Base-by-base conservation (phyloP, 2,888 invertebrate genomes). In the Masnerella sp. region DNA sequence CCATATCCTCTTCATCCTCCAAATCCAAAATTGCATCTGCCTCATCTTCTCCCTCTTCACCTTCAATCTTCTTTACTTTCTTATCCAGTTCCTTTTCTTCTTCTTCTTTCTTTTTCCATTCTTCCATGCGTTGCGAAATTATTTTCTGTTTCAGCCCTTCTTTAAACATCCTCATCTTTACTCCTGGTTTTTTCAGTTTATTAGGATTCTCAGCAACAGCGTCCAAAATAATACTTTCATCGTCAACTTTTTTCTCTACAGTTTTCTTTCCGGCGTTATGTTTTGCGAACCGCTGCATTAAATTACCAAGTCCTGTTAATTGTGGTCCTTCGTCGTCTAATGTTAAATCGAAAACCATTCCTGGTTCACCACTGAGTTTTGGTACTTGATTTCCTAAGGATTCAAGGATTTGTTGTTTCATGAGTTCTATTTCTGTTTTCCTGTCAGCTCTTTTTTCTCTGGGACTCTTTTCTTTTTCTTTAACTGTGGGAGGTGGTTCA, bases 251-350 rank as follows among this genome's bases (percentile, higher is more conserved):
- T 2, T 42, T 38, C 12, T 43, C 5, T 30, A 49, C 1, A 4
- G 2, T 40, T 56, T 43, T 5, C 61, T 28, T 9, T 40, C 30
- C 1, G 25, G 7, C 8, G 67, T 12, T 25, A 5, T 67, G 79
- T 95, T 95, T 81, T 30, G 51, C 92, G 83, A 94, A 93, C 74
- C 94, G 89, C 77, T 94, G 90, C 84, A 94, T 91, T 25, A 96
- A 88, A 61, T 90, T 88, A 73, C 91, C 90, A 5, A 95, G 88
- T 7, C 93, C 94, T 20, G 84, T 80, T 17, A 75, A 75, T 40
- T 90, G 89, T 3, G 90, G 77, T 72, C 84, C 82, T 8, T 87
- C 82, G 1, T 89, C 89, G 2, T 89, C 88, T 70, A 87, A 82
- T 1, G 89, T 89, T 2, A 94, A 86, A 83, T 92, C 91, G 51